These are phyloP conservation scores for Leptopilina myrica DNA, from an alignment of 2,888 invertebrate genomes.

Conservation along the genomic window DNA sequence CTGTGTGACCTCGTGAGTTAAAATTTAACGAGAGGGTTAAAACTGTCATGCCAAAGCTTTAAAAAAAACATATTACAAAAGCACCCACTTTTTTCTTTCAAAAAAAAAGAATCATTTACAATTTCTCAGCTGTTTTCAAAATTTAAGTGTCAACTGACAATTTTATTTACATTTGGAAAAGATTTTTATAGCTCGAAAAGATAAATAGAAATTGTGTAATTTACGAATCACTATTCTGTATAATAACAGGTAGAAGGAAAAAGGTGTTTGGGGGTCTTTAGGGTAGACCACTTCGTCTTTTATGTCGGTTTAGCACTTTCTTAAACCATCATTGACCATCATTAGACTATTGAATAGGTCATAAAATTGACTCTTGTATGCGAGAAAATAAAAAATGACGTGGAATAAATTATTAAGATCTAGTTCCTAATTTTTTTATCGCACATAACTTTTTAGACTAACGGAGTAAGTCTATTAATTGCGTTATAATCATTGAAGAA, in stretches of 20 bases:
- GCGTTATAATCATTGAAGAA: background rate
- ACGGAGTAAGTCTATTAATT: too few relatives aligned
- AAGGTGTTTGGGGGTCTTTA: background rate
- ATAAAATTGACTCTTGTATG: background rate
- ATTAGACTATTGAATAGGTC: background rate
- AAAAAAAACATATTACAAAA: background rate
- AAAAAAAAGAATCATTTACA: too few relatives aligned
- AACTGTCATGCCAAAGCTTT: slow-evolving; percentile 29
- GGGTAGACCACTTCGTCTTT: background rate
- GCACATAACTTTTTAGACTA: too few relatives aligned
- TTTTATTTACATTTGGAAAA: background rate
- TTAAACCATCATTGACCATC: background rate
- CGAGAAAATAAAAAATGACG: slow-evolving; percentile 1
- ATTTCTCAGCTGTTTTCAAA: too few relatives aligned
- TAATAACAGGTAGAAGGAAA: background rate
- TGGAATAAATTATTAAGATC: background rate
- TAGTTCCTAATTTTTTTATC: too few relatives aligned
- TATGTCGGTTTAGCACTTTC: background rate
- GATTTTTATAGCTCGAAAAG: background rate
- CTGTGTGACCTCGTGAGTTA: slow-evolving; percentile 5
- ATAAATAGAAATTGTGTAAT: background rate
- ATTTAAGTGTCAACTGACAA: too few relatives aligned
- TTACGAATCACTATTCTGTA: background rate
- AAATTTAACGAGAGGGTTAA: background rate
- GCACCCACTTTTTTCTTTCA: too few relatives aligned